Evolutionary conservation across 2,113 vertebrate species (phyloP).

Genomic region (Oceanites oceanicus): DNA sequence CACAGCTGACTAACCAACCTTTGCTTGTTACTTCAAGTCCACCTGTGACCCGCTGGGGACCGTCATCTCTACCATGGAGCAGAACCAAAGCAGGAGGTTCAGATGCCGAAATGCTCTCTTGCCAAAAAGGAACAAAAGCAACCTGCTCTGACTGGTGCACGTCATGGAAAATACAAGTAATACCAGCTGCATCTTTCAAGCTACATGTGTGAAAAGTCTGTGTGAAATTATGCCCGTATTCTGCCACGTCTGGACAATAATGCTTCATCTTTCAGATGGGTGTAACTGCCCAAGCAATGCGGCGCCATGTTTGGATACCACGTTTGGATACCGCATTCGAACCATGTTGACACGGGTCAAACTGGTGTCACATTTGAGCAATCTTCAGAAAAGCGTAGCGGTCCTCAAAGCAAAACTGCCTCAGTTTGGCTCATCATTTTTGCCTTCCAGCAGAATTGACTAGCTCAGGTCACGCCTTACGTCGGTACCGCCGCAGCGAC

Average conservation of each 20-base stretch:
- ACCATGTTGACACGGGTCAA: neutral
- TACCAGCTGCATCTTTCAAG: conserved; percentile 3
- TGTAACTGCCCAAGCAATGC: neutral
- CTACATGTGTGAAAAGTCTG: neutral
- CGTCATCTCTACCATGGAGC: neutral
- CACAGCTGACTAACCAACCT: neutral
- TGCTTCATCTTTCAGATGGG: neutral
- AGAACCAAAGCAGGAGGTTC: neutral
- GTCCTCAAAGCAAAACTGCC: neutral
- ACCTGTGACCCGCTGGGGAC: neutral
- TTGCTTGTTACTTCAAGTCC: neutral
- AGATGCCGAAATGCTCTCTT: neutral
- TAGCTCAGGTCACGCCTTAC: neutral
- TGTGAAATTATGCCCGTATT: neutral
- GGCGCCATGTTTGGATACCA: neutral
- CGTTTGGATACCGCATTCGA: neutral
- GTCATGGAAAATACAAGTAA: neutral
- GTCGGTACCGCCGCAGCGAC: rapidly evolving
- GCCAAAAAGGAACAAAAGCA: neutral
- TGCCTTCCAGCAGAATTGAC: neutral
- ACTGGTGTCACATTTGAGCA: neutral
- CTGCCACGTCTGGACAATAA: rapidly evolving
- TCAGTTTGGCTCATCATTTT: neutral
- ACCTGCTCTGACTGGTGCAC: neutral
- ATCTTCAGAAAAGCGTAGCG: neutral